A percentile compares a stretch with the other conserved stretches of the same genome.
Evolutionary conservation across 2,113 vertebrate genomes (phyloP).

Genomic region (Dendrocopos noguchii): DNA sequence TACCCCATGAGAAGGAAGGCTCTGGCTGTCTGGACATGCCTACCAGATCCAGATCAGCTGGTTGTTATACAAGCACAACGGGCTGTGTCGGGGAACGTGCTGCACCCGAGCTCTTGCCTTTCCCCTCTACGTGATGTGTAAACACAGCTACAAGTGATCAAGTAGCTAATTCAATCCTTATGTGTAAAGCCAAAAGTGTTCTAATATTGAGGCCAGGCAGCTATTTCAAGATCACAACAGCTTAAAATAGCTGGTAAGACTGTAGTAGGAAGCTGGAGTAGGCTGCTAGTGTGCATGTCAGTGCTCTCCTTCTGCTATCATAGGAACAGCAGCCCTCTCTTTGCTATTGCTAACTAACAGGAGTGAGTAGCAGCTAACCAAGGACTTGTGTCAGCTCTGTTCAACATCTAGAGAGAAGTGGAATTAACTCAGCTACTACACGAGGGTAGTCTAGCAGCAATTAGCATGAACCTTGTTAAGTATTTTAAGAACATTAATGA

Average conservation of each 20-base stretch:
- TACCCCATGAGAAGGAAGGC: accelerated
- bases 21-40: not conserved
- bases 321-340: not conserved
- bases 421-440: slow-evolving; percentile 47
- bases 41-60: not conserved
- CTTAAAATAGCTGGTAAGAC: slow-evolving; percentile 39
- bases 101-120: not conserved
- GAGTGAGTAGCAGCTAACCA: slow-evolving; percentile 2
- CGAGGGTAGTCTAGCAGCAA: slow-evolving; percentile 51
- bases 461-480: slow-evolving; percentile 68
- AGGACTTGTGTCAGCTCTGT: slow-evolving; percentile 31
- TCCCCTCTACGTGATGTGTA: not conserved
- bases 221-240: slow-evolving; percentile 25
- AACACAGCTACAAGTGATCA: not conserved
- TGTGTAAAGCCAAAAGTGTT: not conserved
- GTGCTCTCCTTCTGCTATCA: not conserved
- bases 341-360: not conserved
- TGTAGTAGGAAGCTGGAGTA: slow-evolving; percentile 10
- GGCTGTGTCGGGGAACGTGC: not conserved
- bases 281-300: not conserved
- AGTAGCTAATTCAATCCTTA: not conserved
- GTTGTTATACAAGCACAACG: not conserved
- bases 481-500: slow-evolving; percentile 60
- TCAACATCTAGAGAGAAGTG: slow-evolving; percentile 25
- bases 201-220: slow-evolving; percentile 18